Conservation (phyloP, 1,140 invertebrate species). For the Drosophila tani region DNA sequence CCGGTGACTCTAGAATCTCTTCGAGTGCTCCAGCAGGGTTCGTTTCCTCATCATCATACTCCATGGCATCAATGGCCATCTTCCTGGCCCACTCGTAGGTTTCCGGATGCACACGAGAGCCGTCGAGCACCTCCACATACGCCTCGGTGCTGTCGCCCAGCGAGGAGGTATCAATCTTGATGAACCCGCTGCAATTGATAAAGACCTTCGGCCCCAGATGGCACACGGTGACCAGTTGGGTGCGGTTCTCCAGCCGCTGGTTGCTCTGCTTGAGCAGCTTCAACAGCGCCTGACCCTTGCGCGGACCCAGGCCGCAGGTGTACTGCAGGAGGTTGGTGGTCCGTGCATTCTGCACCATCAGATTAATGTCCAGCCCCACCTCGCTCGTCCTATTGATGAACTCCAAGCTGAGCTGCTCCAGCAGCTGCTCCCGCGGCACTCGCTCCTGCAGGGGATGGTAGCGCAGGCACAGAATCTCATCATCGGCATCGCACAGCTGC, state of each 20-base stretch:
- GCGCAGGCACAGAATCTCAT: slow-evolving; percentile 97
- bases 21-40: slow-evolving; percentile 98
- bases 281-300: slow-evolving; percentile 96
- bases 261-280: slow-evolving; percentile 97
- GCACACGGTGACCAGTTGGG: slow-evolving; percentile 97
- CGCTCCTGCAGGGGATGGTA: slow-evolving; percentile 96
- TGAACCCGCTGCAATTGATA: slow-evolving; percentile 99
- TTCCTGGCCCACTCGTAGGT: slow-evolving; percentile 99
- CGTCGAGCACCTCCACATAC: slow-evolving; percentile 98
- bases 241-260: slow-evolving; percentile 96
- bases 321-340: slow-evolving; percentile 98
- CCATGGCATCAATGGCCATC: slow-evolving; percentile 99
- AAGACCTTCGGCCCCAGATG: slow-evolving; percentile 99
- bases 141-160: slow-evolving; percentile 97
- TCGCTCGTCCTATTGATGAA: slow-evolving; percentile 98
- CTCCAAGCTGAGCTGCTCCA: slow-evolving; percentile 94
- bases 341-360: slow-evolving; percentile 94
- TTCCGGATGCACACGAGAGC: slow-evolving; percentile 99
- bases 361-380: slow-evolving; percentile 99
- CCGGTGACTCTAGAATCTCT: slow-evolving; percentile 98
- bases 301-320: slow-evolving; percentile 97
- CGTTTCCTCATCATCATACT: slow-evolving; percentile 98
- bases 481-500: slow-evolving; percentile 97
- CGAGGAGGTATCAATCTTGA: slow-evolving; percentile 98
- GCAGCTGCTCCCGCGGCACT: slow-evolving; percentile 92